These are phyloP conservation scores for Atta cephalotes DNA, from an alignment of 1,140 invertebrate genomes.

Conservation along the genomic window DNA sequence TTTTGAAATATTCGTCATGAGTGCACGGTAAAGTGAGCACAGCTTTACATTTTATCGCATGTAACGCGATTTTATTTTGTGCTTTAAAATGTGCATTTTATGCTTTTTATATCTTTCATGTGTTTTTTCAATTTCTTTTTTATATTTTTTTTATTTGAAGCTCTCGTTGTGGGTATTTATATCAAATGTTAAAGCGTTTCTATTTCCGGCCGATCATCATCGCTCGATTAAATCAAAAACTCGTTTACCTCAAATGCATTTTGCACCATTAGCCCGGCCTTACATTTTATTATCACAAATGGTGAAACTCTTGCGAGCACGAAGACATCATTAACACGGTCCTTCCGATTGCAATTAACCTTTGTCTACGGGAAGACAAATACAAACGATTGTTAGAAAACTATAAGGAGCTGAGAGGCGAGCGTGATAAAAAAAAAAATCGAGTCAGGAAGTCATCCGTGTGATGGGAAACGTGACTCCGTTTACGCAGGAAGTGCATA, in stretches of 20 bases:
- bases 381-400: conserved; percentile 53
- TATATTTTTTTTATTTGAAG: conserved; percentile 25
- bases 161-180: background rate
- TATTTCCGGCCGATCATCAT: background rate
- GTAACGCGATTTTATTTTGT: conserved; percentile 21
- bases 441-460: conserved; percentile 50
- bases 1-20: conserved; percentile 42
- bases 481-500: conserved; percentile 35
- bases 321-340: conserved; percentile 36
- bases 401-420: conserved; percentile 18
- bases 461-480: conserved; percentile 42
- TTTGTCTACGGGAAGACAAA: conserved; percentile 32
- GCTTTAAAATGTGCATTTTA: conserved; percentile 22
- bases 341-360: conserved; percentile 56
- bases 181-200: background rate
- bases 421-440: conserved; percentile 52
- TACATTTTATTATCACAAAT: background rate
- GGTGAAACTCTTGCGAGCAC: conserved; percentile 21
- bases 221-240: background rate
- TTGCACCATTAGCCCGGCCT: background rate
- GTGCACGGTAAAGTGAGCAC: background rate
- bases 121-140: background rate
- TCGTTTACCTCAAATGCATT: background rate
- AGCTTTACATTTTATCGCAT: background rate
- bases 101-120: conserved; percentile 20